Evolutionary conservation across 2,797 vertebrate genomes (phyloP), one percentile per base, ranked within the genome.

Genomic region (Lagodon rhomboides): DNA sequence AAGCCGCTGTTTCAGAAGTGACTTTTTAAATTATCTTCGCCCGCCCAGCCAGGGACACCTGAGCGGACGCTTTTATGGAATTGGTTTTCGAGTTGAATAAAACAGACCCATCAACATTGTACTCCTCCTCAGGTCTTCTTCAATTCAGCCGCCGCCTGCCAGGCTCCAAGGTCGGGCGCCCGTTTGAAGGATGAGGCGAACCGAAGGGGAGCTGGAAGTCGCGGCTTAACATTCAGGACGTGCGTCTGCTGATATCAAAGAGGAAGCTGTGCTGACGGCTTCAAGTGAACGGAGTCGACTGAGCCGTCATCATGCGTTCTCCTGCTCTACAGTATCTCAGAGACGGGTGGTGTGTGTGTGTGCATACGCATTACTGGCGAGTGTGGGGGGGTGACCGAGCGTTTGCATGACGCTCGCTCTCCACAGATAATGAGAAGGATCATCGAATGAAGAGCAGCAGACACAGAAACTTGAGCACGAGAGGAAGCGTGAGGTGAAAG

Each of bases 341-440:
- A 18, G 12, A 10, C 5, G 25, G n/a, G 34, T 0, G 8, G 44
- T 30, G 30, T 30, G 30, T 34, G 72, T 56, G 65, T 68, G 68
- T 55, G 44, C 11, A 16, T 63, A 16, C 12, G 34, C 27, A 43
- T 53, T 8, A 58, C 13, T 1, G 11, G 23, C 25, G 27, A 38
- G 10, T n/a, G 59, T 5, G 46, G 22, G 38, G 22, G 38, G n/a
- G 73, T 2, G 53, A 43, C 27, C 10, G 55, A 47, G 41, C 0
- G 17, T 16, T 50, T 41, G 16, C 43, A 41, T 56, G 20, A 25
- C 34, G 15, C 25, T 65, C 30, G 15, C 60, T 76, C 62, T 81
- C 25, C 12, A 43, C n/a, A n/a, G 15, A 56, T 64, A 82, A 78
- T 67, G 68, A 34, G 50, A 72, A 41, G 12, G 34, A 53, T 65